phyloP scores from a whole-genome alignment of 2,113 vertebrate species.

The Sebastes fasciatus region DNA sequence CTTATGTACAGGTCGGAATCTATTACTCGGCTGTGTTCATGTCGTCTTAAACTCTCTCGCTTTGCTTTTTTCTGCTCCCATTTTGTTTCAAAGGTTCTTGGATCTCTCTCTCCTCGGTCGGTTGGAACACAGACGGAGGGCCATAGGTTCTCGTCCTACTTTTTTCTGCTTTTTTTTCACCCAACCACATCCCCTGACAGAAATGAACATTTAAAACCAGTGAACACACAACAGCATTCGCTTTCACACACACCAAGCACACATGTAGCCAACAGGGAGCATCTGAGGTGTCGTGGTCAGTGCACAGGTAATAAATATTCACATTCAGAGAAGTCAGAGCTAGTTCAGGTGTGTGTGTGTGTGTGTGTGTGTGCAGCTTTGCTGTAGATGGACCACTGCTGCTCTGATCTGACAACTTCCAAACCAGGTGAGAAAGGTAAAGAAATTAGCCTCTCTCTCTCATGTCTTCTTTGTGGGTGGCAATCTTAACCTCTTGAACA shows the following conservation, averaged over 20 bases:
- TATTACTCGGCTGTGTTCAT: conserved; percentile 56
- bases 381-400: conserved; percentile 12
- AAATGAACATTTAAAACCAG: conserved; percentile 76
- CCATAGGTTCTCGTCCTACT: conserved; percentile 76
- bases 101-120: conserved; percentile 55
- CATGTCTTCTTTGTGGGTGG: conserved; percentile 2
- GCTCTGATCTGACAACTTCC: conserved; percentile 43
- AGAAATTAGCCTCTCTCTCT: conserved; percentile 5
- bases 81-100: conserved; percentile 70
- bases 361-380: conserved; percentile 11
- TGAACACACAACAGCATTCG: conserved; percentile 35
- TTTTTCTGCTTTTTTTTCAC: conserved; percentile 80
- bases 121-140: conserved; percentile 59
- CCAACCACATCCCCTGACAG: conserved; percentile 73
- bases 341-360: conserved; percentile 53
- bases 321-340: conserved; percentile 80
- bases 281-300: conserved; percentile 71
- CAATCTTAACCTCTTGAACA: conserved; percentile 14
- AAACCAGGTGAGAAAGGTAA: conserved; percentile 4
- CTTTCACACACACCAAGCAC: conserved; percentile 7
- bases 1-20: conserved; percentile 80
- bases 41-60: conserved; percentile 64
- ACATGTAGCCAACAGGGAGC: conserved; percentile 72
- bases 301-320: conserved; percentile 81
- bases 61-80: conserved; percentile 69